A percentile compares a stretch with the other conserved stretches of the same genome.
phyloP scores from a whole-genome alignment of 2,888 invertebrate species.

The Drosophila sordidula region DNA sequence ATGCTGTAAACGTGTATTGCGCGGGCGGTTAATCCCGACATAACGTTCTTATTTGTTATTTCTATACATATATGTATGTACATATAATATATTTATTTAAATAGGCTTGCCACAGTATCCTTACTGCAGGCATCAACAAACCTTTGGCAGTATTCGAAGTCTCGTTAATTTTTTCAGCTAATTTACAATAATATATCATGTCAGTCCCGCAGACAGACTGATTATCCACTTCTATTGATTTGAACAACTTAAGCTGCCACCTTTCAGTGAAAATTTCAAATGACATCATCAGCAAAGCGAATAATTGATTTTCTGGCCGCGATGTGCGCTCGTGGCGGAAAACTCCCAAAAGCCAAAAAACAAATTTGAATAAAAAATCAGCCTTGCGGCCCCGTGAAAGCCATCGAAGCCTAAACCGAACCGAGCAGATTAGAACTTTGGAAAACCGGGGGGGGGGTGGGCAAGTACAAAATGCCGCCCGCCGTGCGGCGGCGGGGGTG shows the following conservation, averaged over 20 bases:
- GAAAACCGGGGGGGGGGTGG: slow-evolving; percentile 1
- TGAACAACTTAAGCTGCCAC: background rate
- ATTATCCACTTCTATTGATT: background rate
- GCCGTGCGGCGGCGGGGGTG: slow-evolving; percentile 42
- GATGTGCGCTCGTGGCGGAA: slow-evolving; percentile 7
- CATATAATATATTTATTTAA: no score
- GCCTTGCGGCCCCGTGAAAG: slow-evolving; percentile 38
- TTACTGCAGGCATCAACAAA: no score
- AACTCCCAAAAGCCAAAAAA: slow-evolving; percentile 18
- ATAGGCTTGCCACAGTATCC: no score
- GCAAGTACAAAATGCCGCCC: slow-evolving; percentile 25
- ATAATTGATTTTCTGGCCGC: slow-evolving; percentile 64
- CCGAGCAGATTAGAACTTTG: slow-evolving; percentile 54
- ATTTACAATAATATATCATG: no score
- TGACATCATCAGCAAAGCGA: slow-evolving; percentile 69
- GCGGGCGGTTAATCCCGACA: no score
- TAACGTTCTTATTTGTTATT: no score
- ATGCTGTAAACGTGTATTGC: no score
- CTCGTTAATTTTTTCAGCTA: no score
- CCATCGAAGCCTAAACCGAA: slow-evolving; percentile 56
- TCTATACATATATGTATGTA: no score
- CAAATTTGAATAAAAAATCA: slow-evolving; percentile 70
- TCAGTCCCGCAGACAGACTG: no score
- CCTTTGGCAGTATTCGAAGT: no score
- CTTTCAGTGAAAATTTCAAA: slow-evolving; percentile 2